Percentiles rank a stretch among this genome's conserved stretches.
phyloP scores from a whole-genome alignment of 2,113 vertebrate genomes.

The Castor canadensis region DNA sequence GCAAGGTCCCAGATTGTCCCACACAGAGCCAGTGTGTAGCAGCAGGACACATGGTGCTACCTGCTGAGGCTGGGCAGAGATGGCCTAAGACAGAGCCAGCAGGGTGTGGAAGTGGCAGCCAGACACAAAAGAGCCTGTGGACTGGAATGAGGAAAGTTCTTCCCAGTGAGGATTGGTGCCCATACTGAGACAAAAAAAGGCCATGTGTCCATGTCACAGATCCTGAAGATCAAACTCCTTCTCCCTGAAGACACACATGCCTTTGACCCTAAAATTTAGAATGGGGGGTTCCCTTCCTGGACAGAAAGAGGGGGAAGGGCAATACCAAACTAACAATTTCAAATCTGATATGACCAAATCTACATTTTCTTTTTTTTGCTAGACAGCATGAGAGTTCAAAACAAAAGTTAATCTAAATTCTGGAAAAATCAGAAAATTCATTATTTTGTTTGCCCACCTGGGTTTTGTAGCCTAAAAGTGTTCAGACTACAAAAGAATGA shows the following conservation, averaged over 20 bases:
- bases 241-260: not conserved
- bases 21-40: not conserved
- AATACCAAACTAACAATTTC: not conserved
- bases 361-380: not conserved
- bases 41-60: rapidly evolving
- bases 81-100: not conserved
- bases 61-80: not conserved
- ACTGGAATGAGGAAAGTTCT: not conserved
- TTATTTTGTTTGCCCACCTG: not conserved
- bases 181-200: not conserved
- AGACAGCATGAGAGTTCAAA: not conserved
- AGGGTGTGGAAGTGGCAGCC: not conserved
- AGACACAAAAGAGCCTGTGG: not conserved
- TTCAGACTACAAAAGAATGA: not conserved
- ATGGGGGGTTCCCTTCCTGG: not conserved
- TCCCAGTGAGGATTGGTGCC: too few relatives aligned
- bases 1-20: not conserved
- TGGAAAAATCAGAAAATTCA: not conserved
- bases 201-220: not conserved
- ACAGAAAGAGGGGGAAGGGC: not conserved
- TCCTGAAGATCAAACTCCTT: not conserved
- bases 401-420: not conserved
- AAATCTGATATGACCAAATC: not conserved
- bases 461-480: not conserved
- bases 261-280: not conserved